These are phyloP conservation scores for Nomada hirtipes DNA, from an alignment of 2,888 invertebrate genomes.

Conservation along the genomic window DNA sequence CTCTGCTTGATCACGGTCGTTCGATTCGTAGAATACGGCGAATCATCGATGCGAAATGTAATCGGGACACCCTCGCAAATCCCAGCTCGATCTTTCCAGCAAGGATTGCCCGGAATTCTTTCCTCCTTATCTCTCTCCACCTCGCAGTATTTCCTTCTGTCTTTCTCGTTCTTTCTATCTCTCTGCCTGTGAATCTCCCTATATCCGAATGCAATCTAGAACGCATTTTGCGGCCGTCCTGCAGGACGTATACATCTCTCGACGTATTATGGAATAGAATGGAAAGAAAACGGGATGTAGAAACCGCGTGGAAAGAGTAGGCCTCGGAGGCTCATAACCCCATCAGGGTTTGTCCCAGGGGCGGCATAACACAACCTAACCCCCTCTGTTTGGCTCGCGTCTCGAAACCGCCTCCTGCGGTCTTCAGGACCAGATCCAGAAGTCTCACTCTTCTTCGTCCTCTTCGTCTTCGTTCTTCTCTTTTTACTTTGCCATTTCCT, in stretches of 20 bases:
- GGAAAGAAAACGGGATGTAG: slow-evolving; percentile 81
- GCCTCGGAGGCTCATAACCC: slow-evolving; percentile 87
- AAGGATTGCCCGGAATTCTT: slow-evolving; percentile 69
- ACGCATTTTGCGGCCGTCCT: slow-evolving; percentile 81
- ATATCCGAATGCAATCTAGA: slow-evolving; percentile 82
- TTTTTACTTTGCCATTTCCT: background rate
- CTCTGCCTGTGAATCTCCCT: slow-evolving; percentile 75
- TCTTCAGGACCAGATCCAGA: slow-evolving; percentile 61
- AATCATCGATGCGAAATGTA: slow-evolving; percentile 71
- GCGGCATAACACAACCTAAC: slow-evolving; percentile 78
- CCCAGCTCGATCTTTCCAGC: slow-evolving; percentile 78
- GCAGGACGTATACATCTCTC: slow-evolving; percentile 80
- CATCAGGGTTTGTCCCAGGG: slow-evolving; percentile 85
- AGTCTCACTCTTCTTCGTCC: slow-evolving; percentile 21
- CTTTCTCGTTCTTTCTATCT: slow-evolving; percentile 31
- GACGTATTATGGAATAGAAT: slow-evolving; percentile 83
- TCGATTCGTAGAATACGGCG: slow-evolving; percentile 60
- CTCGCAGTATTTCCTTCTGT: slow-evolving; percentile 15
- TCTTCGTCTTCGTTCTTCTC: background rate
- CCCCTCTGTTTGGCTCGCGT: slow-evolving; percentile 54
- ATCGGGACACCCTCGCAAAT: slow-evolving; percentile 76
- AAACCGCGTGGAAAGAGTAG: slow-evolving; percentile 82
- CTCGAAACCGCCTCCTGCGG: slow-evolving; percentile 75
- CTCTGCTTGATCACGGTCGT: slow-evolving; percentile 54
- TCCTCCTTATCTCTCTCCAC: slow-evolving; percentile 12